A percentile compares a stretch with the other conserved stretches of the same genome.
Evolutionary conservation across 2,797 vertebrate genomes (phyloP).

Genomic region (Sphenodon punctatus): DNA sequence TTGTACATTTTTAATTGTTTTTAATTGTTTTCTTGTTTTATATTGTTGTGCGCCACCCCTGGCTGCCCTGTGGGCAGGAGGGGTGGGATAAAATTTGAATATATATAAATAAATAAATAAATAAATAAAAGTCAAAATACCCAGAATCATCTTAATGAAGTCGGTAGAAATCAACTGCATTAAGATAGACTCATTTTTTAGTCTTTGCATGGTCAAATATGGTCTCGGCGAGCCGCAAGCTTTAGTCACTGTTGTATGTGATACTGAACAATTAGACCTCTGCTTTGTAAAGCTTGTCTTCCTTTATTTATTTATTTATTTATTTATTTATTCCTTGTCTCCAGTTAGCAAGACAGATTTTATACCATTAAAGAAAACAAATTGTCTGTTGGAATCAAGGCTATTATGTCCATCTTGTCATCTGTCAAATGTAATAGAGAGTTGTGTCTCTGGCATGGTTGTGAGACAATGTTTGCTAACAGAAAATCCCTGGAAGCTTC

Average conservation of each 20-base stretch:
- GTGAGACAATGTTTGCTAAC: slow-evolving; percentile 18
- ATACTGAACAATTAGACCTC: neutral
- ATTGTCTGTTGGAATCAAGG: neutral
- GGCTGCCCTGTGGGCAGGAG: too few relatives aligned
- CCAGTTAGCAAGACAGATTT: neutral
- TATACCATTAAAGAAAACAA: neutral
- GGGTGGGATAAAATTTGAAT: too few relatives aligned
- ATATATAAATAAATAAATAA: too few relatives aligned
- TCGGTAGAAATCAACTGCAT: too few relatives aligned
- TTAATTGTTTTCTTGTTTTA: too few relatives aligned
- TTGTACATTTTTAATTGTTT: too few relatives aligned
- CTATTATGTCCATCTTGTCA: neutral
- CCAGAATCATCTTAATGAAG: too few relatives aligned
- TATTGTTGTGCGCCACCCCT: too few relatives aligned
- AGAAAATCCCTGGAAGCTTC: neutral
- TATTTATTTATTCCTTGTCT: neutral
- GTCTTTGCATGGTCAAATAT: neutral
- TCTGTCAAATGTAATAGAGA: slow-evolving; percentile 12
- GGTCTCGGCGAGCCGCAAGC: neutral
- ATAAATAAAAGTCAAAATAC: too few relatives aligned
- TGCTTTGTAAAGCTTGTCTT: neutral
- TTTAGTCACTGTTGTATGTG: neutral
- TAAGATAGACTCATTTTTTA: too few relatives aligned
- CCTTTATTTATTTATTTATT: too few relatives aligned
- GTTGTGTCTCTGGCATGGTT: neutral